phyloP scores from a whole-genome alignment of 2,113 vertebrate species.

The Anhinga anhinga region DNA sequence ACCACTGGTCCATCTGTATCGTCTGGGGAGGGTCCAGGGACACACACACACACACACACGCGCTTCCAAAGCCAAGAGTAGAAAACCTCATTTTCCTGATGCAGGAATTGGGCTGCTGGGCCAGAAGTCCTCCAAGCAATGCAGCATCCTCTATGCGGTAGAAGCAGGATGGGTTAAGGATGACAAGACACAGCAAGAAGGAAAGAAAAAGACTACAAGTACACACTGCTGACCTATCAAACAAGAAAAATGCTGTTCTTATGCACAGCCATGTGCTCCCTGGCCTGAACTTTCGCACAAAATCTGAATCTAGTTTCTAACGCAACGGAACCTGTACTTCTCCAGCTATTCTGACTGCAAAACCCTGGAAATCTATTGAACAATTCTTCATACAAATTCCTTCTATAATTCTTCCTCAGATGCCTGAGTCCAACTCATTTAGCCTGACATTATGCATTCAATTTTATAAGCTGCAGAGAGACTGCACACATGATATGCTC shows the following conservation, averaged over 20 bases:
- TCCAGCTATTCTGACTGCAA: background rate
- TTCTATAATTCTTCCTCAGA: background rate
- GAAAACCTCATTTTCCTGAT: background rate
- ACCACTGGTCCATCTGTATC: conserved; percentile 32
- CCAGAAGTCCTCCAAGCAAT: background rate
- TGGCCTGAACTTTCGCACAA: background rate
- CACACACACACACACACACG: background rate
- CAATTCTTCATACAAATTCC: background rate
- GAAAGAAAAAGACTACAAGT: background rate
- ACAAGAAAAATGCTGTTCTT: background rate
- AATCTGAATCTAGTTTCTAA: background rate
- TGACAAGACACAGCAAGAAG: background rate
- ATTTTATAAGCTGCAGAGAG: background rate
- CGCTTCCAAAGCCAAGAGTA: conserved; percentile 20
- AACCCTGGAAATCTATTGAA: background rate
- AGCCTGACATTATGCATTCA: background rate
- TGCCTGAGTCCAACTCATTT: background rate
- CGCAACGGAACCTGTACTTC: background rate
- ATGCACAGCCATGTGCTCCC: background rate
- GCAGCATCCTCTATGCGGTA: background rate
- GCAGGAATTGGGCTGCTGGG: background rate
- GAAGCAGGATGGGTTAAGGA: background rate
- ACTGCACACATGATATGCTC: background rate
- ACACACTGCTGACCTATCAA: background rate
- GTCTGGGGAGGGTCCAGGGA: conserved; percentile 48